These are phyloP conservation scores for Mormyrops boulengeri DNA, from an alignment of 2,797 vertebrate genomes.

Conservation along the genomic window DNA sequence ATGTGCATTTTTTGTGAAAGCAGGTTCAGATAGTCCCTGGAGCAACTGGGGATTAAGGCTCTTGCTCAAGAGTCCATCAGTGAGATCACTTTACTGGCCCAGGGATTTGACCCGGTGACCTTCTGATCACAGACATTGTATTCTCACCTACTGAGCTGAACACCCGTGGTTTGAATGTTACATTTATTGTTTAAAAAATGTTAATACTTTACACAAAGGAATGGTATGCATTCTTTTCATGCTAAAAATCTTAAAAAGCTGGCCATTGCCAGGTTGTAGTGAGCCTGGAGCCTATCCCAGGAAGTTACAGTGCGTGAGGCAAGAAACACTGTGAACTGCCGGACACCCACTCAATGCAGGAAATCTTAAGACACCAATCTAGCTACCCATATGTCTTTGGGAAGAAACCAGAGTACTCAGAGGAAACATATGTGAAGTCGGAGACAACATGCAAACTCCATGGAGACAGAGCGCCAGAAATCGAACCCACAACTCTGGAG, in stretches of 20 bases:
- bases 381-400: conserved; percentile 8
- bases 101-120: not conserved
- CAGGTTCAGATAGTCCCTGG: not conserved
- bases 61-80: not conserved
- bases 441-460: not conserved
- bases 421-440: not conserved
- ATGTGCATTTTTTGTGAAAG: not conserved
- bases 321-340: not conserved
- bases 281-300: not conserved
- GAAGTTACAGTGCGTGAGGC: not conserved
- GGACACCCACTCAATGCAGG: not conserved
- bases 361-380: not conserved
- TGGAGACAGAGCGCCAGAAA: not conserved
- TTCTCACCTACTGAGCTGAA: not conserved
- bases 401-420: not conserved
- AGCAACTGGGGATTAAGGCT: not conserved
- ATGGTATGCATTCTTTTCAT: not conserved
- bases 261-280: not conserved
- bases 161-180: not conserved
- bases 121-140: not conserved
- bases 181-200: not conserved
- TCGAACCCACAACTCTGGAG: not conserved
- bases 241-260: not conserved
- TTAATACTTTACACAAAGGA: not conserved
- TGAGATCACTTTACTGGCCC: not conserved